Evolutionary conservation across 2,797 vertebrate species (phyloP).

Genomic region (Rachycentron canadum): DNA sequence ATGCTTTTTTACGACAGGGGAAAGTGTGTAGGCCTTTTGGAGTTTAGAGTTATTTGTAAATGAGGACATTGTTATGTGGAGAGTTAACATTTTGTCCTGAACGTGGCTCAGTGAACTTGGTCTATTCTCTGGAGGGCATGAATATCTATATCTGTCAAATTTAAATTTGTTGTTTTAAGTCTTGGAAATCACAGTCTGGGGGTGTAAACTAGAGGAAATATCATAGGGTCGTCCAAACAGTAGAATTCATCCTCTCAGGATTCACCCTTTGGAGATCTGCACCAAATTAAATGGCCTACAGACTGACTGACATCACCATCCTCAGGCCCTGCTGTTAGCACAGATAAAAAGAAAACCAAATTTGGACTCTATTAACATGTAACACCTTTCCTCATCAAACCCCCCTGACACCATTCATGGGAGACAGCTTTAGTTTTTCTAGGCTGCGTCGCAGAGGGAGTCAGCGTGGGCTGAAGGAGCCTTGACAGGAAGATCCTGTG

Average conservation of each 20-base stretch:
- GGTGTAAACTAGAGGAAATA: not conserved
- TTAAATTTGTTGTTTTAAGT: not conserved
- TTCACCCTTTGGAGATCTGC: not conserved
- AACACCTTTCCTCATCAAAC: slow-evolving; percentile 1
- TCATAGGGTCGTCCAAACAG: not conserved
- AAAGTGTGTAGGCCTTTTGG: too few species aligned
- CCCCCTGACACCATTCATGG: slow-evolving; percentile 26
- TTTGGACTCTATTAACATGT: not conserved
- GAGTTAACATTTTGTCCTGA: not conserved
- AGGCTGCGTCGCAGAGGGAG: slow-evolving; percentile 12
- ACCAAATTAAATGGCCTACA: not conserved
- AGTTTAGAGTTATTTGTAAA: not conserved
- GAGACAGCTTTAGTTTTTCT: slow-evolving; percentile 45
- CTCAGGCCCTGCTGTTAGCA: not conserved
- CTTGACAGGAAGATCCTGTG: slow-evolving; percentile 9
- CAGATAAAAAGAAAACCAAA: slow-evolving; percentile 9
- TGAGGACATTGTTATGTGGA: too few species aligned
- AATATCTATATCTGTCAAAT: not conserved
- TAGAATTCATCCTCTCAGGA: not conserved
- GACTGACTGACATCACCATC: not conserved
- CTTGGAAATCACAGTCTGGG: too few species aligned
- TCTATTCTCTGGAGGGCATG: not conserved
- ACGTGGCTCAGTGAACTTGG: not conserved
- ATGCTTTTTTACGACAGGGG: not conserved
- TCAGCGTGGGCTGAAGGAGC: not conserved